Evolutionary conservation across 2,888 invertebrate genomes (phyloP), one percentile per base, ranked within the genome.

Genomic region (Himalopsyche anomala): DNA sequence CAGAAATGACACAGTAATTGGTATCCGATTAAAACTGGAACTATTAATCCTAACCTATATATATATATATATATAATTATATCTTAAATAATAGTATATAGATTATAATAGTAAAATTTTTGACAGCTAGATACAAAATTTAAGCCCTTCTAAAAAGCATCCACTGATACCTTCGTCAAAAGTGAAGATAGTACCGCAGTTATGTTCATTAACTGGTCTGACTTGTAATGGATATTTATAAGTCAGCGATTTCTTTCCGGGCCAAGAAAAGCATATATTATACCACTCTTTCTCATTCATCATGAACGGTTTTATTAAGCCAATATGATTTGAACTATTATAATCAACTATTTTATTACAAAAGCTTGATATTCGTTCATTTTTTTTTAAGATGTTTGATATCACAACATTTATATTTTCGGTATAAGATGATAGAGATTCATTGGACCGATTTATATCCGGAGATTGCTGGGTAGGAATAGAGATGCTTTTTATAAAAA

Each of bases 401-500:
- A 93, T 89, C 69, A 91, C 90, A 42, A 93, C 90, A 86, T 91
- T 90, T 42, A 94, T 90, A 87, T 92, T 91, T 90, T 94, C 93
- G 81, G 90, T 90, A 89, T 94, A 94, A 79, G 90, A 88, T 89
- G 91, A 91, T 80, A 90, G 89, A 87, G 90, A 88, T 89, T 91
- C 90, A 89, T 90, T 91, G 87, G 90, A 91, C 89, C 91, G 91
- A 89, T 91, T 91, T 54, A 92, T 90, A 12, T 91, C 91, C 9
- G 92, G 91, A 56, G 92, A 91, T 91, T 92, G 92, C 87, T 93
- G 91, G 9, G 93, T 92, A 42, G 92, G 92, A 84, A 93, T 90
- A 89, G 91, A 91, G 15, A 94, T 90, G 62, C 92, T 92, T 88
- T 92, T 91, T 51, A 93, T 90, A 89, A 93, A 93, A 88, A 93